Conservation (phyloP, 2,113 vertebrate species). For the Plecotus auritus region DNA sequence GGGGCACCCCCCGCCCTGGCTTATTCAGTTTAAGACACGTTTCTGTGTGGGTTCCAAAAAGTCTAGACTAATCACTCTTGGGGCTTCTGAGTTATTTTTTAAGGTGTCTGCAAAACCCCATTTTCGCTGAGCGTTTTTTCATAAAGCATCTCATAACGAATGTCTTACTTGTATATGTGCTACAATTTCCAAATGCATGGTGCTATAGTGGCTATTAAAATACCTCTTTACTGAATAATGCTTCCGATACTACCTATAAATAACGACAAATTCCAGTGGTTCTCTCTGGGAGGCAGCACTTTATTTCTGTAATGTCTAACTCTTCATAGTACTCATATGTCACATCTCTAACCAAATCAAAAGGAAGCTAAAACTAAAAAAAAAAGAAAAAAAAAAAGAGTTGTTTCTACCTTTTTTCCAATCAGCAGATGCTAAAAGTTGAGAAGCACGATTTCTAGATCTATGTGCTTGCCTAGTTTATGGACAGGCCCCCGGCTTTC, state of each 20-base stretch:
- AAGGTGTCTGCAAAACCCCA: constrained; percentile 27
- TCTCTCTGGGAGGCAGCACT: background rate
- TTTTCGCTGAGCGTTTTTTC: background rate
- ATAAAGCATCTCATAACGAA: background rate
- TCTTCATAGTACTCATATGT: background rate
- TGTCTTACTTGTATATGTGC: background rate
- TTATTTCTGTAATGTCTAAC: background rate
- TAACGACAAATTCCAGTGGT: background rate
- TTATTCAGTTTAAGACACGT: background rate
- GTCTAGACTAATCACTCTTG: constrained; percentile 48
- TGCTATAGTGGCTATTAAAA: background rate
- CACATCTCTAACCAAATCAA: background rate
- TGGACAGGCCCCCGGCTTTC: too few relatives aligned
- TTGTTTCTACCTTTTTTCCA: background rate
- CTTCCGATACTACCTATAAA: background rate
- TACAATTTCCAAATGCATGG: background rate
- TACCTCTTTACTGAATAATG: background rate
- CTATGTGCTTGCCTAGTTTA: background rate
- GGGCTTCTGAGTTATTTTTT: constrained; percentile 57
- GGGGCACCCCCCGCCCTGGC: background rate
- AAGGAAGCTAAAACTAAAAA: background rate
- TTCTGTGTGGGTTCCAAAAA: constrained; percentile 27
- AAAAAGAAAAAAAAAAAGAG: background rate
- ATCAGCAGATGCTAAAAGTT: background rate
- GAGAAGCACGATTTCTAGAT: constrained; percentile 8